phyloP scores from a whole-genome alignment of 2,113 vertebrate genomes.

The Hypanus sabinus region DNA sequence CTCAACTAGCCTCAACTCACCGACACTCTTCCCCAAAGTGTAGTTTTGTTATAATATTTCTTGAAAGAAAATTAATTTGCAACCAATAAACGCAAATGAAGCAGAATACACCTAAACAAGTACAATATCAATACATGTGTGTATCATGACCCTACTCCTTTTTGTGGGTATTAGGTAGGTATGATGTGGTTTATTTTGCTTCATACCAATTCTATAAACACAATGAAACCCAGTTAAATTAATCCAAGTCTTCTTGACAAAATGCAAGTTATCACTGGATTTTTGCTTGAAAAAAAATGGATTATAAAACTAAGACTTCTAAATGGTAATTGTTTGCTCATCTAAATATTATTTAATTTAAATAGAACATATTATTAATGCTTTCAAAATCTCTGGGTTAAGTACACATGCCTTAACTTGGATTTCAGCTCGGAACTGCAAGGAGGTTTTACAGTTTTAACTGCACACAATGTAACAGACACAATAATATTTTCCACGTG shows the following conservation, averaged over 20 bases:
- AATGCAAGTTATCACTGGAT: background rate
- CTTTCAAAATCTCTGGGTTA: slow-evolving; percentile 19
- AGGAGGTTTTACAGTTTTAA: slow-evolving; percentile 31
- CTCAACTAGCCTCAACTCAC: no score
- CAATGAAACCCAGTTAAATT: background rate
- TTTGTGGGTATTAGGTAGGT: background rate
- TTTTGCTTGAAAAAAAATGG: background rate
- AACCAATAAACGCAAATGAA: background rate
- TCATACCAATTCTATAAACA: background rate
- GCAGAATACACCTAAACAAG: slow-evolving; percentile 9
- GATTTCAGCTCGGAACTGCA: slow-evolving; percentile 12
- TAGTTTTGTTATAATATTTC: background rate
- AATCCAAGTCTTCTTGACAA: background rate
- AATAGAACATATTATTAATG: background rate
- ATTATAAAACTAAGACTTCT: background rate
- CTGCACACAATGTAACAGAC: slow-evolving; percentile 16
- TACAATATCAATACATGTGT: background rate
- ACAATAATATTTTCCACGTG: slow-evolving; percentile 37
- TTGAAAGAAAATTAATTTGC: background rate
- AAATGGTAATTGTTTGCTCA: background rate
- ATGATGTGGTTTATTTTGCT: background rate
- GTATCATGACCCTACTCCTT: background rate
- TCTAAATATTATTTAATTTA: background rate
- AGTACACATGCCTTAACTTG: background rate
- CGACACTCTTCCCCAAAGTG: background rate